Percentiles rank a stretch among this genome's conserved stretches.
phyloP scores from a whole-genome alignment of 1,140 invertebrate species.

The Monomorium pharaonis region DNA sequence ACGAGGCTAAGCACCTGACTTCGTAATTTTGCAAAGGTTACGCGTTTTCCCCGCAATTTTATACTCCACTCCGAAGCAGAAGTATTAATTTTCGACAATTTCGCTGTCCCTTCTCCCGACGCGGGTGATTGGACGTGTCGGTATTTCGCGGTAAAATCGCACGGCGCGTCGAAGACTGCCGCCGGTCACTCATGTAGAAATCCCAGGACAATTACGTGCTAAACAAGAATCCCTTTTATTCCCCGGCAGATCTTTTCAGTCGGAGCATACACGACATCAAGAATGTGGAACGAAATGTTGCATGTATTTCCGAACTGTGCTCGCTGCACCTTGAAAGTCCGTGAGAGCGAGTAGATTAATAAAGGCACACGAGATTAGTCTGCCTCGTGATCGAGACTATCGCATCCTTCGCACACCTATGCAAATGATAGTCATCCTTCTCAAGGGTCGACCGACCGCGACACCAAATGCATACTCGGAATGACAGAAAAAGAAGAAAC shows the following conservation, averaged over 20 bases:
- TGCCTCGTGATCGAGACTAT: not conserved
- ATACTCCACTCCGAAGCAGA: not conserved
- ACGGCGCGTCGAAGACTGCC: conserved; percentile 35
- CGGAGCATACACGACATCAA: conserved; percentile 10
- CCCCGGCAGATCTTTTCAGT: conserved; percentile 16
- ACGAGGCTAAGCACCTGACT: conserved; percentile 45
- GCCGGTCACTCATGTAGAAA: conserved; percentile 59
- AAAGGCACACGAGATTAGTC: not conserved
- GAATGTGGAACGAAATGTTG: not conserved
- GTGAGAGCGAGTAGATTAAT: conserved; percentile 1
- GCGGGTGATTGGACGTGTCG: conserved; percentile 23
- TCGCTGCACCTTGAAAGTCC: not conserved
- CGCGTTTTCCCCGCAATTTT: conserved; percentile 44
- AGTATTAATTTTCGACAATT: conserved; percentile 58
- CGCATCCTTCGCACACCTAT: conserved; percentile 15
- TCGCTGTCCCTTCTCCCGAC: conserved; percentile 2
- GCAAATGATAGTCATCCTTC: conserved; percentile 17
- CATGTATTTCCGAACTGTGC: not conserved
- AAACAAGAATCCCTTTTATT: conserved; percentile 47
- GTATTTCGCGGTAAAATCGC: conserved; percentile 59
- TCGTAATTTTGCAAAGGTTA: conserved; percentile 45
- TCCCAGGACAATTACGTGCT: conserved; percentile 43
- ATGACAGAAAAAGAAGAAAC: not conserved
- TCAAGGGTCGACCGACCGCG: not conserved
- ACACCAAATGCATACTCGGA: not conserved